Percentiles rank a stretch among this genome's conserved stretches.
phyloP scores from a whole-genome alignment of 2,113 vertebrate species.

The Myotis yumanensis region DNA sequence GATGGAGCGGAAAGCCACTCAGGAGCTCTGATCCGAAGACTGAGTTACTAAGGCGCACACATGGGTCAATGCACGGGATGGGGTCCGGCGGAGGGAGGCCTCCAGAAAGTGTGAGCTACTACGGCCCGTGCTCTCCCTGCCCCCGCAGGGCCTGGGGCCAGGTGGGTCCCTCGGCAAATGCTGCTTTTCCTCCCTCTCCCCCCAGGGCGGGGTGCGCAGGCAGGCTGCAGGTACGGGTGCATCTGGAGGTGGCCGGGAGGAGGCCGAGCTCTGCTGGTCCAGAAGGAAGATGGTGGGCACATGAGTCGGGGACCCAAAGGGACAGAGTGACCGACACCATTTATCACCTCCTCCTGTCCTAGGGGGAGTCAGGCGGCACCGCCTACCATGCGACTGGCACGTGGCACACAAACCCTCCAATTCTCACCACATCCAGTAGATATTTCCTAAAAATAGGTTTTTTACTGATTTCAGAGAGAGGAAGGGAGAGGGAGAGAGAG shows the following conservation, averaged over 20 bases:
- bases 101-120: background rate
- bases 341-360: background rate
- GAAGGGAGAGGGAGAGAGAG: too few species aligned
- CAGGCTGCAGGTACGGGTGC: background rate
- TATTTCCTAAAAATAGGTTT: too few species aligned
- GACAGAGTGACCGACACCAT: rapidly evolving
- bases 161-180: background rate
- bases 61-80: background rate
- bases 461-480: too few species aligned
- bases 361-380: background rate
- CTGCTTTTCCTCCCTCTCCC: background rate
- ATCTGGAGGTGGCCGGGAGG: background rate
- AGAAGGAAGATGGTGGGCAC: background rate
- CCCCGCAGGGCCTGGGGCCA: background rate
- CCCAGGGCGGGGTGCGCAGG: background rate
- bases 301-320: background rate
- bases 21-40: background rate
- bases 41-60: background rate
- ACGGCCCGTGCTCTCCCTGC: rapidly evolving
- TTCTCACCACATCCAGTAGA: background rate
- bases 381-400: background rate
- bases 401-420: background rate
- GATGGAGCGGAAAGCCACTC: background rate
- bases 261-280: background rate
- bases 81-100: background rate